Evolutionary conservation across 2,888 invertebrate species (phyloP), one percentile per base, ranked within the genome.

Genomic region (Noctuana brunneofusca): DNA sequence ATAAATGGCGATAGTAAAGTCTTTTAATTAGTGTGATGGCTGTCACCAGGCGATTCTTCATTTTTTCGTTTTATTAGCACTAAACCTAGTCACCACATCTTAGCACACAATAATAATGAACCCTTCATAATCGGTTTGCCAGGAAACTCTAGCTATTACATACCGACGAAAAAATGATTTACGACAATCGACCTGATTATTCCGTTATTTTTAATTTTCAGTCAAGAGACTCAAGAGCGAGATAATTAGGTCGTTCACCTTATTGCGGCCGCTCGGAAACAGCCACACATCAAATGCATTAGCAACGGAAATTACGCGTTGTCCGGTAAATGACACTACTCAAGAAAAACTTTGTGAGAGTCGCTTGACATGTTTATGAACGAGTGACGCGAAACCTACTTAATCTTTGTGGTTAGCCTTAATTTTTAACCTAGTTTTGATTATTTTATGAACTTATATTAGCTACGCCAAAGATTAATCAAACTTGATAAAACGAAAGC

Each of bases 231-330:
- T n/a, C 14, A 41, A 41, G 0, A 16, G 38, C 49, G 54, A 48
- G 24, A 62, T 55, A 62, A 55, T 55, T 62, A 35, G 60, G 60
- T 48, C 30, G 14, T 62, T 62, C 38, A 24, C 60, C 54, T 62
- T 32, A 55, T 48, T 55, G 18, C 46, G 46, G 24, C 41, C 32
- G 24, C 27, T 60, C 60, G 22, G 46, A 60, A 60, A 60, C 54
- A 24, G 48, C 32, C 60, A 35, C 60, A 43, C 48, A 55, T 62
- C 55, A 55, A 62, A 38, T 30, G 56, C 27, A 56, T 62, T 62
- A 62, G 54, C 55, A 54, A 54, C 54, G 60, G 60, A 62, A 49
- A 62, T 62, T 62, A 62, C 60, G 27, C 35, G n/a, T 55, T 62
- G 60, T 60, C 60, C 54, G 48, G 54, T 46, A 54, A 54, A 60